phyloP scores from a whole-genome alignment of 2,888 invertebrate genomes.

The Melanargia galathea region DNA sequence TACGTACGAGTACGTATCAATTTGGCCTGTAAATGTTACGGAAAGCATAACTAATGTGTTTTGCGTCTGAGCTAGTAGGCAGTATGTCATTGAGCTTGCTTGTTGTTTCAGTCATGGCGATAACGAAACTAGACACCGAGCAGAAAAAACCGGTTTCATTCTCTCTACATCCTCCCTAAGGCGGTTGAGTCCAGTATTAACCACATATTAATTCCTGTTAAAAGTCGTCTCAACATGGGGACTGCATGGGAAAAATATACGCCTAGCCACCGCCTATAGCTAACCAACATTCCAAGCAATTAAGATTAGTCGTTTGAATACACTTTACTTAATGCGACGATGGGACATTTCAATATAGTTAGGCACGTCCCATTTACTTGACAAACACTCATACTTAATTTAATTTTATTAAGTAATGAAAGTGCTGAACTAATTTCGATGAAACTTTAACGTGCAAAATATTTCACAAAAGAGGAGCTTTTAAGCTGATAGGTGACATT shows the following conservation, averaged over 20 bases:
- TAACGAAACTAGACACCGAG: conserved; percentile 48
- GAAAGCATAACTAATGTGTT: conserved; percentile 23
- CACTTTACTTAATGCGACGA: conserved; percentile 1
- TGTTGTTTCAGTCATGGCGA: conserved; percentile 45
- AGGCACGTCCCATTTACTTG: too few species aligned
- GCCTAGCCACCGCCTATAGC: too few species aligned
- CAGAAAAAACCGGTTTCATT: conserved; percentile 63
- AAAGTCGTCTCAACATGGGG: conserved; percentile 42
- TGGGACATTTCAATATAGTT: not conserved
- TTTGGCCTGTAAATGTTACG: not conserved
- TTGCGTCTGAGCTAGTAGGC: conserved; percentile 19
- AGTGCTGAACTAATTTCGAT: too few species aligned
- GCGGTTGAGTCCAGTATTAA: conserved; percentile 61
- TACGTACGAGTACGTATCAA: too few species aligned
- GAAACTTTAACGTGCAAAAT: too few species aligned
- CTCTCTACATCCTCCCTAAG: conserved; percentile 58
- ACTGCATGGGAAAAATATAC: conserved; percentile 36
- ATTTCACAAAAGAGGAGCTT: too few species aligned
- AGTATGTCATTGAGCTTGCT: conserved; percentile 24
- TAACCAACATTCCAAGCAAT: conserved; percentile 66
- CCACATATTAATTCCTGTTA: conserved; percentile 42
- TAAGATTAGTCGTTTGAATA: conserved; percentile 50
- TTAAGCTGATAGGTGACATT: too few species aligned
- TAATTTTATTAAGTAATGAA: too few species aligned
- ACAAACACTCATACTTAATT: too few species aligned